Evolutionary conservation across 30 jellyfish, hydroid and myxozoan species (phyloP).

Genomic region (Clytia hemisphaerica): DNA sequence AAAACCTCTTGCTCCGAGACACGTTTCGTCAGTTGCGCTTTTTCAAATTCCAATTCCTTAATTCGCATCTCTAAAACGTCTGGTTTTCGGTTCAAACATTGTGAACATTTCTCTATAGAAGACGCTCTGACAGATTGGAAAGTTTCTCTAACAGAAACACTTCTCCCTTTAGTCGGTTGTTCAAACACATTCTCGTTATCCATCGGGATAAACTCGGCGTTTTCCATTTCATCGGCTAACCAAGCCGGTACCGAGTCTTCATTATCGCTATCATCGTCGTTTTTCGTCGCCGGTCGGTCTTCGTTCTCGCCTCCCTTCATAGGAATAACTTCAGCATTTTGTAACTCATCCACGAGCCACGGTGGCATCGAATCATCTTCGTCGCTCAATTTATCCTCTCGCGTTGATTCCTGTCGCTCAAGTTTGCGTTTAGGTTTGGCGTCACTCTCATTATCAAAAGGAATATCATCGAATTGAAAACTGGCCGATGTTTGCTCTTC

Average conservation of each 20-base stretch:
- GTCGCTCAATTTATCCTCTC: not conserved
- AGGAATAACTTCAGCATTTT: constrained; percentile 61
- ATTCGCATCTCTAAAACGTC: constrained; percentile 13
- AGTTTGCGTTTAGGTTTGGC: no score
- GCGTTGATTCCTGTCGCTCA: not conserved
- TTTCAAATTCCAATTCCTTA: constrained; percentile 42
- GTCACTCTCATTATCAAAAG: no score
- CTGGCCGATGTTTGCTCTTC: no score
- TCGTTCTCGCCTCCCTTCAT: constrained; percentile 23
- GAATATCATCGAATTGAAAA: not conserved
- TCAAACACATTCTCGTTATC: constrained; percentile 7
- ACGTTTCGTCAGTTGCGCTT: constrained; percentile 16
- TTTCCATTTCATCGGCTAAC: constrained; percentile 61
- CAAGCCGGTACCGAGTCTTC: constrained; percentile 57
- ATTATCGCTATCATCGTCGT: no score
- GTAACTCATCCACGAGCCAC: constrained; percentile 66
- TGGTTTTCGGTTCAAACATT: constrained; percentile 18
- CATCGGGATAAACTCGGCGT: constrained; percentile 58
- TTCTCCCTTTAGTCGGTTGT: not conserved
- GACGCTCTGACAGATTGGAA: constrained; percentile 1
- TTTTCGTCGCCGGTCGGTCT: not conserved
- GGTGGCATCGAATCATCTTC: constrained; percentile 42
- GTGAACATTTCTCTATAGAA: constrained; percentile 26
- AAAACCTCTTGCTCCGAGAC: constrained; percentile 50
- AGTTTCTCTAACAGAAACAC: not conserved